Evolutionary conservation across 2,113 vertebrate species (phyloP).

Genomic region (Chaenocephalus aceratus): DNA sequence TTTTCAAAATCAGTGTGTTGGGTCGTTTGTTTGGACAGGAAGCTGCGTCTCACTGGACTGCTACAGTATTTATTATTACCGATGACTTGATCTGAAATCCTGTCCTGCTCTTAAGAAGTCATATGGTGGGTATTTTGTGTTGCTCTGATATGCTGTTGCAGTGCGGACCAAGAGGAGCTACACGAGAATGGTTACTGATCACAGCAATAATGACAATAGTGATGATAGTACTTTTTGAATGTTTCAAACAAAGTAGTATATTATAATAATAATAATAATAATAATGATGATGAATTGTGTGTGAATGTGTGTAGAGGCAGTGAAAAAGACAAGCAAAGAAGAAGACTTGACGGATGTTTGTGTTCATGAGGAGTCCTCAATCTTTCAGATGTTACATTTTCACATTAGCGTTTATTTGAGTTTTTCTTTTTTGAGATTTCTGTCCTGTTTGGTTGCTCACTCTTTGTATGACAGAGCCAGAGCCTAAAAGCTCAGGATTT

Average conservation of each 20-base stretch:
- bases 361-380: constrained; percentile 41
- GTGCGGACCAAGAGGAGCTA: constrained; percentile 68
- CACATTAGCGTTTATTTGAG: constrained; percentile 7
- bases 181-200: constrained; percentile 43
- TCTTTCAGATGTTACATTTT: constrained; percentile 51
- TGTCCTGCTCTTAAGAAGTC: constrained; percentile 58
- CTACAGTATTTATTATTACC: constrained; percentile 81
- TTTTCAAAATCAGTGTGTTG: constrained; percentile 32
- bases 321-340: constrained; percentile 31
- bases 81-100: constrained; percentile 51
- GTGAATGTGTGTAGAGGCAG: constrained; percentile 45
- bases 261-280: constrained; percentile 53
- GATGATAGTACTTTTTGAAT: constrained; percentile 71
- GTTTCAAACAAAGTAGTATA: constrained; percentile 68
- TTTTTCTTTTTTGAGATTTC: constrained; percentile 26
- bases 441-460: constrained; percentile 4
- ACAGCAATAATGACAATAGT: constrained; percentile 75
- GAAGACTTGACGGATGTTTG: constrained; percentile 23
- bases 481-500: constrained; percentile 31
- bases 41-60: constrained; percentile 35
- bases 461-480: constrained; percentile 25
- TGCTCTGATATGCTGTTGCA: constrained; percentile 61
- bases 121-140: constrained; percentile 38
- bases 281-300: constrained; percentile 31
- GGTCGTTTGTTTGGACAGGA: constrained; percentile 11